A percentile compares a stretch with the other conserved stretches of the same genome.
phyloP scores from a whole-genome alignment of 2,113 vertebrate genomes.

The Tachysurus fulvidraco region DNA sequence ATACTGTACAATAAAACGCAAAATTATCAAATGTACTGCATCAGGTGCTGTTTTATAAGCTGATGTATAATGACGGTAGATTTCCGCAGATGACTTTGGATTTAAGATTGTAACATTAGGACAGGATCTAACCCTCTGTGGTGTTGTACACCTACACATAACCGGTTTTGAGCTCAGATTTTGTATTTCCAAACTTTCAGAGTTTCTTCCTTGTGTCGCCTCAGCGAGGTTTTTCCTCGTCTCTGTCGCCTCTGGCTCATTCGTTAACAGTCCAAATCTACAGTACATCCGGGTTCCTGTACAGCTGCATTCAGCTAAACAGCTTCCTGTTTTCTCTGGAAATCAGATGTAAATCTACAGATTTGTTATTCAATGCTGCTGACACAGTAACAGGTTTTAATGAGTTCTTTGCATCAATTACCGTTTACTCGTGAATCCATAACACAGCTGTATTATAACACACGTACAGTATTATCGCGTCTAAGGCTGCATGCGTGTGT shows the following conservation, averaged over 20 bases:
- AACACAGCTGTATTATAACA: background rate
- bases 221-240: background rate
- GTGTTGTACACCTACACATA: background rate
- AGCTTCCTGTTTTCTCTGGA: background rate
- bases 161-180: background rate
- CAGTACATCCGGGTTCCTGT: background rate
- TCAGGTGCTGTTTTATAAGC: background rate
- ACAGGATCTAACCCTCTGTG: background rate
- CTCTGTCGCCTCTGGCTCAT: background rate
- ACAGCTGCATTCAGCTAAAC: background rate
- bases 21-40: background rate
- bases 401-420: constrained; percentile 32
- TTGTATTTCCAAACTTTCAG: background rate
- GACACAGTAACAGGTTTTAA: constrained; percentile 6
- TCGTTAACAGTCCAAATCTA: background rate
- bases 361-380: constrained; percentile 23
- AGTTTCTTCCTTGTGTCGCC: background rate
- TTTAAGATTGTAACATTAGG: background rate
- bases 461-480: background rate
- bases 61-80: background rate
- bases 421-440: constrained; percentile 22
- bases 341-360: constrained; percentile 19
- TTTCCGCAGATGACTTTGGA: background rate
- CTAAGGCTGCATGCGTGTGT: background rate
- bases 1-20: background rate